Base-by-base conservation (phyloP, 2,113 vertebrate genomes). In the Odontophorus gujanensis region DNA sequence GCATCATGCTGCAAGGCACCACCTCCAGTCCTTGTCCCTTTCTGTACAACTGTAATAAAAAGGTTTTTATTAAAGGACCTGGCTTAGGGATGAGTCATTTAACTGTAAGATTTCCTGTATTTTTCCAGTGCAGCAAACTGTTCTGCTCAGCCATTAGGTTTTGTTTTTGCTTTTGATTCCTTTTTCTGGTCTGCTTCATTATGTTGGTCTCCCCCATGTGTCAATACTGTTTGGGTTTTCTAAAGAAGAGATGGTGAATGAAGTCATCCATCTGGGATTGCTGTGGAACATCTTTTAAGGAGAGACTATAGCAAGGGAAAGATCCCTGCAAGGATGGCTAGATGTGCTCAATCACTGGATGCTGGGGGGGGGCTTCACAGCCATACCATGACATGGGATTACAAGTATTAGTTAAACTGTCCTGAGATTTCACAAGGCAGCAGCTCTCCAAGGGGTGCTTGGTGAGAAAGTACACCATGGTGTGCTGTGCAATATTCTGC, bases 1-100 rank as follows among this genome's bases (percentile, higher is more conserved):
- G 18, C 0, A 0, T 1, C 32, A 57, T 16, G 7, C 22, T 72
- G 34, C 47, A 50, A 68, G 61, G 32, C 69, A 63, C 47, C 0
- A 1, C 30, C 81, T 78, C 32, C 25, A 20, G n/a, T 47, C 69
- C 51, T 67, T 34, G 10, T 67, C 34, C 47, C 21, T 78, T 2
- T 0, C 28, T 87, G 65, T 20, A 3, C 15, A 59, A 42, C 18
- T 55, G 38, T 32, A 91, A 82, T 40, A 53, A 89, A 69, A 42
- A 5, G 2, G 0, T 34, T 66, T 65, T 89, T 50, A 68, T 69
- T 38, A 58, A 55, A 62, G 12, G 82, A 7, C 30, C 24, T 24
- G 24, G 4, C 1, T 93, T 51, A 68, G 15, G 87, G 63, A 7
- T 26, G 25, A 81, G 17, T 79, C 22, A 42, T 72, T 79, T 72